A percentile compares a stretch with the other conserved stretches of the same genome.
phyloP scores from a whole-genome alignment of 2,113 vertebrate genomes.

The Scalopus aquaticus region DNA sequence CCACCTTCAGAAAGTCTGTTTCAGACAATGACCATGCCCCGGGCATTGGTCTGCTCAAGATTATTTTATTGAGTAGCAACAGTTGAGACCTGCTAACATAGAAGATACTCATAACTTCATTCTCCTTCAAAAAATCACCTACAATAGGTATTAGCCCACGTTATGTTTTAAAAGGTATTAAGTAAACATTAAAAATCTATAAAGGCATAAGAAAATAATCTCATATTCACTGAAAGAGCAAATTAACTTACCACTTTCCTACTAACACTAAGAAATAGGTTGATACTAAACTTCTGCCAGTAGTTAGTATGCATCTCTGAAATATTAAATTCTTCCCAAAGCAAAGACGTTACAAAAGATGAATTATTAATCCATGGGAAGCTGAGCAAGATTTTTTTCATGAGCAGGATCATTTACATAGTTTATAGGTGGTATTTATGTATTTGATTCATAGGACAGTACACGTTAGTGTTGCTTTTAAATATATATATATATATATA shows the following conservation, averaged over 20 bases:
- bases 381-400: slow-evolving; percentile 35
- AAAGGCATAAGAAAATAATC: slow-evolving; percentile 55
- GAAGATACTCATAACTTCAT: neutral
- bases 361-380: slow-evolving; percentile 56
- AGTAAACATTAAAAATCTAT: slow-evolving; percentile 55
- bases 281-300: neutral
- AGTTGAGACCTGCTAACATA: neutral
- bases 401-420: slow-evolving; percentile 53
- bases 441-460: slow-evolving; percentile 46
- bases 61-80: neutral
- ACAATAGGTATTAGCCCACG: neutral
- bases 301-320: neutral
- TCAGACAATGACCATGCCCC: too few species aligned
- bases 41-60: too few species aligned
- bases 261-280: slow-evolving; percentile 52
- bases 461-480: slow-evolving; percentile 30
- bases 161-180: slow-evolving; percentile 35
- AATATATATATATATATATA: neutral
- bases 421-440: slow-evolving; percentile 50
- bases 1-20: neutral
- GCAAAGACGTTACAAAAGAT: slow-evolving; percentile 38
- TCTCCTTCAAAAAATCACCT: slow-evolving; percentile 40
- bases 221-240: slow-evolving; percentile 66
- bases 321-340: neutral
- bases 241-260: slow-evolving; percentile 59